Base-by-base conservation (phyloP, 2,113 vertebrate species). In the Mobula hypostoma region DNA sequence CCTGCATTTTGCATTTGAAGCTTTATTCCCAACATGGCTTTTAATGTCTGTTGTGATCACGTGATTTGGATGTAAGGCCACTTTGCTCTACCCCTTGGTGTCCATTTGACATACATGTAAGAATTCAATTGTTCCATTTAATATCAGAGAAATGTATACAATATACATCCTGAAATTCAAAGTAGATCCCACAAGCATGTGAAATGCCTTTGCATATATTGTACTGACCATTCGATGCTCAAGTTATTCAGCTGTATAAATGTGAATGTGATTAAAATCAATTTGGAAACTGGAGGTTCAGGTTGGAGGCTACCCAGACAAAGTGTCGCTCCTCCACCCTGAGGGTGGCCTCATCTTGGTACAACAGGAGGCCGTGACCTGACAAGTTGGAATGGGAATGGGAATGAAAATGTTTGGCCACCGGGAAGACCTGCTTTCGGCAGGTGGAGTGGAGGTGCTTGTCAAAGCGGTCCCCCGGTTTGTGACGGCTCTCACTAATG, bases 91-190 rank as follows among this genome's bases (percentile, higher is more conserved):
- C 27, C 24, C 58, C 48, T 61, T 29, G 21, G 40, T 9, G 56
- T 85, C 82, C 83, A 29, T 56, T 87, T 87, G 83, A 87, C 56
- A 58, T 87, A 27, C 83, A 87, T 87, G 83, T 61, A 56, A 56
- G 83, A 87, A 61, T 87, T 87, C 27, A 11, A 29, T 27, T 2
- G 48, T 48, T 48, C 48, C 48, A 48, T 48, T 48, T 48, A 48
- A 48, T 48, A 48, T 48, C 48, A 48, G 48, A 4, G 48, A 48
- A 48, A 2, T 48, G 3, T 48, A 48, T 48, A 48, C 48, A 48
- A 48, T 48, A 48, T 48, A 48, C 48, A 48, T 48, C 48, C 48
- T 48, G 48, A 48, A 87, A 61, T 87, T 87, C 27, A 11, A 29
- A 9, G 58, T 3, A 14, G 56, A 61, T 48, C 83, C 58, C 58